Evolutionary conservation across 64 coral and sea anemone genomes (phyloP), one percentile per base, ranked within the genome.

Genomic region (Orbicella faveolata): DNA sequence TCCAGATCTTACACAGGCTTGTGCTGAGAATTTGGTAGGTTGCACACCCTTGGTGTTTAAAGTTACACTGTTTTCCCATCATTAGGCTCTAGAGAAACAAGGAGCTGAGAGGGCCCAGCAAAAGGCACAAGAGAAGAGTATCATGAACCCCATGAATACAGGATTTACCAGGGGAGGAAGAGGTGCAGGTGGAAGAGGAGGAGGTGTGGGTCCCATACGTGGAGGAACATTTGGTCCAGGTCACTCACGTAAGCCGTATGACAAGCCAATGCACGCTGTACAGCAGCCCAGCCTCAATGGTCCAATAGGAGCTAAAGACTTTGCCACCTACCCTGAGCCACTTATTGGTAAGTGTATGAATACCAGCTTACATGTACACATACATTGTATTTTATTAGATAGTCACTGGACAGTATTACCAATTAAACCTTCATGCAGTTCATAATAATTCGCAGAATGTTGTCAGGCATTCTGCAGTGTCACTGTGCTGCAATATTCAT

Each of bases 1-100:
- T 41, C 39, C 39, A 41, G 39, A 41, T 2, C 39, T 53, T 53
- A 53, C 52, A 53, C 10, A 53, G 52, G 52, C 4, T 4, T 53
- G 52, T 10, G 52, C 52, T 6, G 52, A 53, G 52, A 12, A 59
- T 9, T 59, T 59, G 1, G 1, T 16, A 59, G 55, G 55, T 59
- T 59, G 55, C 10, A 59, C 55, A 59, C 15, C 55, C 55, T 59
- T 59, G 55, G 55, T 14, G 55, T 59, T 59, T 59, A 9, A n/a
- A 70, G 67, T 33, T 23, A 26, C 15, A 6, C 1, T 39, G 4
- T 9, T 53, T 36, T 8, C 73, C 44, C 0, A 26, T 44, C 16
- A 34, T 76, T 19, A 96, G 95, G 76, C 65, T 19, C 78, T 97
- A 9, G 95, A 97, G 52, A 97, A 94, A 83, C 95, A 97, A 88